Base-by-base conservation (phyloP, 2,113 vertebrate genomes). In the Lycaon pictus region DNA sequence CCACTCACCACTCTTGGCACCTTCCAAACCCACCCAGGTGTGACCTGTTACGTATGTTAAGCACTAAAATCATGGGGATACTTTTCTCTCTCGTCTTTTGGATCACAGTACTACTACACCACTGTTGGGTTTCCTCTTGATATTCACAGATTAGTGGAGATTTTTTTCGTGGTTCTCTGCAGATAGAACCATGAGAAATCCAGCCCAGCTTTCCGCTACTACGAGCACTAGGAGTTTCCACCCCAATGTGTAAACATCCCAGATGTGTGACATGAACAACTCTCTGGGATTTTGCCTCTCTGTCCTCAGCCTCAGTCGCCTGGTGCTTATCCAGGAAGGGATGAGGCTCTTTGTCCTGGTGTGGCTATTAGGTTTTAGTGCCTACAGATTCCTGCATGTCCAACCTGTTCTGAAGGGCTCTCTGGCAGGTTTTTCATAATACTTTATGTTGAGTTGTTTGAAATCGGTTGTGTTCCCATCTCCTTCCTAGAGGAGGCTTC, bases 221-320 rank as follows among this genome's bases (percentile, higher is more conserved):
- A 3, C 2, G 43, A 60, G 5, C 76, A 76, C 51, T 0, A 8
- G 10, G 53, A 53, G 20, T 35, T 60, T 27, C 25, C 10, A 90
- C 88, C 85, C 79, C 69, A 90, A 67, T 29, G 32, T 96, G 95
- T 97, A 98, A 97, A 97, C 95, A 97, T 94, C 81, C 69, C 53
- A 4, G 5, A 96, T 95, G 93, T 84, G 91, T 19, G 93, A 89
- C 37, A 90, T 72, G 83, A 97, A 93, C 96, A 82, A 84, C 67
- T 90, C 71, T 97, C 76, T 67, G 88, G 83, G 7, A 25, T 17
- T 58, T 72, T 15, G 79, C 27, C 72, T 67, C 12, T 76, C 81
- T 94, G 82, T 80, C 87, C 58, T 48, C 10, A 10, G 20, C 9
- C 72, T 95, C 12, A 9, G 51, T 80, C 58, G 76, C 79, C 89